Conservation (phyloP, 2,113 vertebrate genomes). For the Progne subis region DNA sequence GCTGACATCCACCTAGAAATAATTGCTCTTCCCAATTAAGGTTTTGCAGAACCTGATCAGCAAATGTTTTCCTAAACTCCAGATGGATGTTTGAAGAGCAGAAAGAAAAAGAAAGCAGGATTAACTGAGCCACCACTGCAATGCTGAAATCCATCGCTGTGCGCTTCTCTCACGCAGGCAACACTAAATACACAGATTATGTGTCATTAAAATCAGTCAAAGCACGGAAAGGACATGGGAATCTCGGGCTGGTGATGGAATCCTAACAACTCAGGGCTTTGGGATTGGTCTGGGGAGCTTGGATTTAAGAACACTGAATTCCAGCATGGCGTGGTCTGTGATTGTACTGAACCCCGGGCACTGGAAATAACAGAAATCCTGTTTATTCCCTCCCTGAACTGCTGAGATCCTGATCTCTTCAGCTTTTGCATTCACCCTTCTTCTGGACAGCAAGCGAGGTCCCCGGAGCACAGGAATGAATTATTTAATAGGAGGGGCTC, state of each 20-base stretch:
- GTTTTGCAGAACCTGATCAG: background rate
- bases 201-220: background rate
- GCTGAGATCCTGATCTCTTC: background rate
- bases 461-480: background rate
- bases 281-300: background rate
- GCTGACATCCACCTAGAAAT: background rate
- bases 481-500: constrained; percentile 53
- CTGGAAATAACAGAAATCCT: background rate
- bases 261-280: background rate
- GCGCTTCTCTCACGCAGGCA: background rate
- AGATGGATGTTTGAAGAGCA: background rate
- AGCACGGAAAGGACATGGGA: fast-evolving
- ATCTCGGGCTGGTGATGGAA: background rate
- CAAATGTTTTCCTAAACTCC: background rate
- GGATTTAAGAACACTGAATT: background rate
- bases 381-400: background rate
- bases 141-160: background rate
- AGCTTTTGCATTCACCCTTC: background rate
- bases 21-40: background rate
- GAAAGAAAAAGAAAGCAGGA: background rate
- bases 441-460: background rate
- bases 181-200: background rate
- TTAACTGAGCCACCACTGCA: background rate
- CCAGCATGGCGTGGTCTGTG: background rate
- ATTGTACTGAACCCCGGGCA: background rate